A percentile compares a stretch with the other conserved stretches of the same genome.
Conservation (phyloP, 1,140 invertebrate species). For the Globodera rostochiensis region DNA sequence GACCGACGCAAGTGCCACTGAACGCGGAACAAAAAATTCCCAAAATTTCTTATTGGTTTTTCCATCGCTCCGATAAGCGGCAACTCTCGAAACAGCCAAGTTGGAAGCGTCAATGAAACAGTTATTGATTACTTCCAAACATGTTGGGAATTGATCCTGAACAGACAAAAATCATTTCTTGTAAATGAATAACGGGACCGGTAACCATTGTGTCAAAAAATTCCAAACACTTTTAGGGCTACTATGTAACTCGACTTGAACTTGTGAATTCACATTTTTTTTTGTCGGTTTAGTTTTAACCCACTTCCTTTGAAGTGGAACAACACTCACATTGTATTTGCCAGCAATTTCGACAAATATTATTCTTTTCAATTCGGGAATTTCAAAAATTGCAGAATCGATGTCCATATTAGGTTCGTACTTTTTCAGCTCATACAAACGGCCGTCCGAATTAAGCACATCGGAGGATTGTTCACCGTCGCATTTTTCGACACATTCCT, state of each 20-base stretch:
- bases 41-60: neutral
- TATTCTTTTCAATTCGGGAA: conserved; percentile 30
- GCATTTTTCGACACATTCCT: conserved; percentile 7
- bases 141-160: neutral
- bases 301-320: too few species aligned
- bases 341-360: conserved; percentile 24
- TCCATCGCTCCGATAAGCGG: neutral
- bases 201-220: neutral
- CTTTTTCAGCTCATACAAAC: conserved; percentile 6
- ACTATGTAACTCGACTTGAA: too few species aligned
- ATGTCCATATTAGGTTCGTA: neutral
- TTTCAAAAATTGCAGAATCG: conserved; percentile 5
- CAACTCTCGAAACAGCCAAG: conserved; percentile 5
- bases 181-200: neutral
- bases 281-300: too few species aligned
- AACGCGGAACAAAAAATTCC: conserved; percentile 7
- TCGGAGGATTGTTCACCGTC: neutral
- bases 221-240: neutral
- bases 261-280: too few species aligned
- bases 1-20: conserved; percentile 6
- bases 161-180: neutral
- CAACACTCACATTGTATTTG: conserved; percentile 10
- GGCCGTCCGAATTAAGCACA: neutral
- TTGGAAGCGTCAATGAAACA: conserved; percentile 2
- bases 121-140: conserved; percentile 27